Percentiles rank a stretch among this genome's conserved stretches.
These are phyloP conservation scores for Reticulitermes speratus DNA, from an alignment of 1,140 invertebrate genomes.

Conservation along the genomic window DNA sequence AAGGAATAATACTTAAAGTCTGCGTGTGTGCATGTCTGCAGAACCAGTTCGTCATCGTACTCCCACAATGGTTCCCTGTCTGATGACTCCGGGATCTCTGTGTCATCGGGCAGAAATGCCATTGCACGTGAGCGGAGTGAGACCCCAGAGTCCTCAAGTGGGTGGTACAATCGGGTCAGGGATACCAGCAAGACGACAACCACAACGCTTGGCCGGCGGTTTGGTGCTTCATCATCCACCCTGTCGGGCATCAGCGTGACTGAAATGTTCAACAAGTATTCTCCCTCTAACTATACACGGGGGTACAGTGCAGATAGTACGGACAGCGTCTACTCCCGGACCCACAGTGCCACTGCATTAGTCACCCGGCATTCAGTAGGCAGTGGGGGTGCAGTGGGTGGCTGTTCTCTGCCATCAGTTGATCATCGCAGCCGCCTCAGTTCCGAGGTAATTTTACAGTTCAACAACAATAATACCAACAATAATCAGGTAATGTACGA, in stretches of 20 bases:
- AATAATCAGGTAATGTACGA: background rate
- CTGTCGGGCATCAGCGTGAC: conserved; percentile 17
- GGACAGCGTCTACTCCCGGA: background rate
- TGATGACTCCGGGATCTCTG: conserved; percentile 21
- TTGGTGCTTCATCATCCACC: background rate
- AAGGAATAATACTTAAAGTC: no score
- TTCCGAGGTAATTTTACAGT: conserved; percentile 16
- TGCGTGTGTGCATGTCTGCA: no score
- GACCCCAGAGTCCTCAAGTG: background rate
- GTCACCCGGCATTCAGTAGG: background rate
- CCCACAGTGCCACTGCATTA: background rate
- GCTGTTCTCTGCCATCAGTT: background rate
- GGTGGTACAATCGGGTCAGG: no score
- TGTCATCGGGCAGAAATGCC: background rate
- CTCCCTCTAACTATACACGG: background rate
- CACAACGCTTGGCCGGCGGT: background rate
- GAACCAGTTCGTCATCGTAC: background rate
- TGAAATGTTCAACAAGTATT: conserved; percentile 28
- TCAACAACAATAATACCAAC: background rate
- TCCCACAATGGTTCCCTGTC: conserved; percentile 22
- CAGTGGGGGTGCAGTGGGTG: background rate
- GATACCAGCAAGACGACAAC: background rate
- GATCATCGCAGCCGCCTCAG: background rate
- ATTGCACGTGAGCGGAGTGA: background rate
- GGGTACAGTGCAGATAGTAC: background rate